A percentile compares a stretch with the other conserved stretches of the same genome.
These are phyloP conservation scores for Rhabdomys pumilio DNA, from an alignment of 2,797 vertebrate species.

Conservation along the genomic window DNA sequence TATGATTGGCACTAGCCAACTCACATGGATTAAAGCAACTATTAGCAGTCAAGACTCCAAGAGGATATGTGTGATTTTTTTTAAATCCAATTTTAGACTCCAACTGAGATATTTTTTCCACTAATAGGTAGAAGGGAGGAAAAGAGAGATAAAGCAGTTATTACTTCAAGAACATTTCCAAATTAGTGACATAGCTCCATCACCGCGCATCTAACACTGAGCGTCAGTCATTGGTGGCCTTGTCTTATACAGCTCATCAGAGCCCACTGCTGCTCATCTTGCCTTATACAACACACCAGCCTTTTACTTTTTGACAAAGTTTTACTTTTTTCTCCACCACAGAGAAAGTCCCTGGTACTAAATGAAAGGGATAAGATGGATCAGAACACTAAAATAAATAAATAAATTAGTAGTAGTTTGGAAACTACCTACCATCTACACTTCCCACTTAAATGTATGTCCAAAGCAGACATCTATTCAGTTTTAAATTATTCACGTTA, in stretches of 20 bases:
- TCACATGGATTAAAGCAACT: conserved; percentile 67
- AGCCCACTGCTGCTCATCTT: not conserved
- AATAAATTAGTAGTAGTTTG: conserved; percentile 54
- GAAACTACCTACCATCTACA: conserved; percentile 55
- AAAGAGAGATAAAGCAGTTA: conserved; percentile 42
- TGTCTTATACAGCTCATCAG: conserved; percentile 25
- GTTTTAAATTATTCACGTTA: conserved; percentile 83
- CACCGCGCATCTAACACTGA: conserved; percentile 60
- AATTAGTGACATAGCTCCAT: conserved; percentile 31
- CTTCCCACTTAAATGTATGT: conserved; percentile 51
- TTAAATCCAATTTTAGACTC: conserved; percentile 53
- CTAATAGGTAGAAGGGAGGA: not conserved
- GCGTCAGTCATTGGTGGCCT: not conserved
- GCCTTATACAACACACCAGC: conserved; percentile 21
- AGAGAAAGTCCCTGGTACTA: conserved; percentile 54
- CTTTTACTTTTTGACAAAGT: conserved; percentile 50
- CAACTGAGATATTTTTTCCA: conserved; percentile 59
- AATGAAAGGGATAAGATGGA: conserved; percentile 67
- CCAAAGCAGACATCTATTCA: conserved; percentile 61
- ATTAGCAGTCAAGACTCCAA: conserved; percentile 39
- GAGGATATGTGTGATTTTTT: conserved; percentile 10
- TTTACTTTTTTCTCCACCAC: conserved; percentile 12
- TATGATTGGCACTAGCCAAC: conserved; percentile 41
- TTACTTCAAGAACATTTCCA: conserved; percentile 51
- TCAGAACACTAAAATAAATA: conserved; percentile 3